phyloP scores from a whole-genome alignment of 2,888 invertebrate species.

The Lordiphosa andalusiaca region DNA sequence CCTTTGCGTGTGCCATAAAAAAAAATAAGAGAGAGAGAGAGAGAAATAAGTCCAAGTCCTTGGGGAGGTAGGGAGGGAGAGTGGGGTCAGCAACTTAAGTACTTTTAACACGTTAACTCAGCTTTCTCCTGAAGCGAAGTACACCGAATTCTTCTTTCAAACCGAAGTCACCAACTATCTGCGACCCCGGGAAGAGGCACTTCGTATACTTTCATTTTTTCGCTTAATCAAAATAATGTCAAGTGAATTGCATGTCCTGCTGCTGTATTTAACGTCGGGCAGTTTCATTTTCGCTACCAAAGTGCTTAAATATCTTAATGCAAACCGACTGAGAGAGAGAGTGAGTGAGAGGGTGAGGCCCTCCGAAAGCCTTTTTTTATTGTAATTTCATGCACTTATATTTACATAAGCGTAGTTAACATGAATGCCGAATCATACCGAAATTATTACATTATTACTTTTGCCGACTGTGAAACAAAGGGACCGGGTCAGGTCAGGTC shows the following conservation, averaged over 20 bases:
- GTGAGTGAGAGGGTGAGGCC: too few species aligned
- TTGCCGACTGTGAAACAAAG: conserved; percentile 24
- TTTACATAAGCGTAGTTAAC: conserved; percentile 64
- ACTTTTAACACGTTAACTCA: conserved; percentile 65
- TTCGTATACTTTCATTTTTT: too few species aligned
- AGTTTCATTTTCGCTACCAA: too few species aligned
- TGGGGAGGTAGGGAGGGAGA: not conserved
- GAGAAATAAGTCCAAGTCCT: conserved; percentile 6
- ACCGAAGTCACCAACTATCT: not conserved
- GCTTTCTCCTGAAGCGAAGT: conserved; percentile 8
- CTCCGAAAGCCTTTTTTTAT: conserved; percentile 41
- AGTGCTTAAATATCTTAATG: too few species aligned
- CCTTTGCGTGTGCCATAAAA: conserved; percentile 54
- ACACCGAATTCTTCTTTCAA: conserved; percentile 12
- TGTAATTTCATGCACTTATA: conserved; percentile 68
- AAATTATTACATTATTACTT: conserved; percentile 64
- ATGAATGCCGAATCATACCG: conserved; percentile 54
- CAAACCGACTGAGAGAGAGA: conserved; percentile 3
- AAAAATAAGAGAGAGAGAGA: not conserved
- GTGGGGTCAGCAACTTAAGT: conserved; percentile 35
- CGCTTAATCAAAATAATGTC: too few species aligned
- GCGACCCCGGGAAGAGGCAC: too few species aligned
- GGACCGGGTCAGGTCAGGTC: not conserved
- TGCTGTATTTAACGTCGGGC: too few species aligned
- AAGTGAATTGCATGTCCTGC: too few species aligned